These are phyloP conservation scores for Panzeria rudis DNA, from an alignment of 2,888 invertebrate genomes.

Conservation along the genomic window DNA sequence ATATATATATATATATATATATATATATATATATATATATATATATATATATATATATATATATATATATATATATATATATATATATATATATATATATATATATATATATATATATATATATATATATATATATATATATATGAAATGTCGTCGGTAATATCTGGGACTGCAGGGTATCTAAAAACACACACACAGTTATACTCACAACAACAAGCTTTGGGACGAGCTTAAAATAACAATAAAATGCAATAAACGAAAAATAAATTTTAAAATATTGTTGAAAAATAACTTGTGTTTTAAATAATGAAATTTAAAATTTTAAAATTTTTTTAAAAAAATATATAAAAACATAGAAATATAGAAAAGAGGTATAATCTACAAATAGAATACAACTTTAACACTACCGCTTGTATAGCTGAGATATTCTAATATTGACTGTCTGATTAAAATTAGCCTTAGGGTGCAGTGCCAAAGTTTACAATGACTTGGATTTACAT, in stretches of 20 bases:
- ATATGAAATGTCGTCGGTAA: too few species aligned
- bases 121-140: not conserved
- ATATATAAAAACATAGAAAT: not conserved
- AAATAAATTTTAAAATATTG: conserved; percentile 61
- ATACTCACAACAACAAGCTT: conserved; percentile 4
- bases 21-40: too few species aligned
- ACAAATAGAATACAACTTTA: too few species aligned
- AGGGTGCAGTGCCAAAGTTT: too few species aligned
- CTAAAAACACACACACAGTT: not conserved
- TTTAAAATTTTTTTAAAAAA: not conserved
- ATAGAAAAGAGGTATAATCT: not conserved
- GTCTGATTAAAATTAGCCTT: too few species aligned
- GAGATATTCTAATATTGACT: too few species aligned
- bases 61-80: too few species aligned
- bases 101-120: not conserved
- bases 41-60: too few species aligned
- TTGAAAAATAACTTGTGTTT: not conserved
- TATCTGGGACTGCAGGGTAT: too few species aligned
- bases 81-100: conserved; percentile 5
- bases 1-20: too few species aligned
- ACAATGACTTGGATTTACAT: too few species aligned
- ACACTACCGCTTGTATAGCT: too few species aligned
- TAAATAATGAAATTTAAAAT: not conserved
- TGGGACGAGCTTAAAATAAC: conserved; percentile 53
- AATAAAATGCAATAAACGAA: conserved; percentile 70